Percentiles rank a stretch among this genome's conserved stretches.
These are phyloP conservation scores for Mus pahari DNA, from an alignment of 2,113 vertebrate species.

Conservation along the genomic window DNA sequence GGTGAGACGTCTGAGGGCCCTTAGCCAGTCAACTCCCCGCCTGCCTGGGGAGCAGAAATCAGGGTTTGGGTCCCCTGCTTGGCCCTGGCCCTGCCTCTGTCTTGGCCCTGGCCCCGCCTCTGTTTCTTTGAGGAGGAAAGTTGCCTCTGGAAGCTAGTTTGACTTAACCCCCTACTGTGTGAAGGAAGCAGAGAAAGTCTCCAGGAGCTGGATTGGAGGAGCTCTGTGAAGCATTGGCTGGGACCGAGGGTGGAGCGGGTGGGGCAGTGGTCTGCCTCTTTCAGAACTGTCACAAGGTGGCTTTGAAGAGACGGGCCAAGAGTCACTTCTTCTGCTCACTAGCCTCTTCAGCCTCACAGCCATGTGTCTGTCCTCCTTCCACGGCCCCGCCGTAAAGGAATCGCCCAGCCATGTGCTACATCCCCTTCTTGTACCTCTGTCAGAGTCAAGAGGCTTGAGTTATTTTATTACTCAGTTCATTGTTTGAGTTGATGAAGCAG, in stretches of 20 bases:
- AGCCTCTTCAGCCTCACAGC: background rate
- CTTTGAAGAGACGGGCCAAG: background rate
- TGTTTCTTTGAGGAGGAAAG: background rate
- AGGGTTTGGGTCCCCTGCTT: background rate
- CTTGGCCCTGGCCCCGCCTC: background rate
- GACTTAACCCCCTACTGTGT: background rate
- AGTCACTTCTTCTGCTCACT: no score
- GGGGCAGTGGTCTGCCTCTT: background rate
- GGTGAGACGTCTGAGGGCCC: constrained; percentile 75
- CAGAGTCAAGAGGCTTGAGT: background rate
- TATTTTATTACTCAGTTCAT: background rate
- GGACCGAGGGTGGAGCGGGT: no score
- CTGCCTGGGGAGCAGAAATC: background rate
- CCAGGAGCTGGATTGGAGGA: background rate
- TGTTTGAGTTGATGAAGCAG: background rate
- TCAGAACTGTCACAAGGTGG: background rate
- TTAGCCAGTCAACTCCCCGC: background rate
- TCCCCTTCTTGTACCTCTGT: background rate
- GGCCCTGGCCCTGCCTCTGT: no score
- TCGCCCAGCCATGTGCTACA: background rate
- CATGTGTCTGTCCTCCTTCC: background rate
- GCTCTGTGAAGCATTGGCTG: background rate
- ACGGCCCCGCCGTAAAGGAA: background rate
- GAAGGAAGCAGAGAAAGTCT: no score
- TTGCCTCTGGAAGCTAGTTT: background rate